These are phyloP conservation scores for Crenichthys baileyi DNA, from an alignment of 2,797 vertebrate species.

Conservation along the genomic window DNA sequence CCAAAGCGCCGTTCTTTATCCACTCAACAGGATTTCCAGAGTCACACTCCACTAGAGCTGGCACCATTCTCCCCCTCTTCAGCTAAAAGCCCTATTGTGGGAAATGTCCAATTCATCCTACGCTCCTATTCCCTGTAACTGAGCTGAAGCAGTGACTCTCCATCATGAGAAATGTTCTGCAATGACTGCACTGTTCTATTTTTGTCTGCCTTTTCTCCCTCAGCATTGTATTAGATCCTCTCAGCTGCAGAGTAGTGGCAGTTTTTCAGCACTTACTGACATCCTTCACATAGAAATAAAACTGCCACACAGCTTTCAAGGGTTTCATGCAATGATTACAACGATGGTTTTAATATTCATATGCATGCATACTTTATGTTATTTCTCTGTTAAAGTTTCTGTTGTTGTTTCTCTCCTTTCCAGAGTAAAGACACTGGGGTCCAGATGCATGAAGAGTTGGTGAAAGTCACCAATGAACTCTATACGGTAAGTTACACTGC, in stretches of 20 bases:
- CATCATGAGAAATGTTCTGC: constrained; percentile 61
- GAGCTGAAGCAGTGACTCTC: constrained; percentile 53
- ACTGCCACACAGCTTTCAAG: constrained; percentile 17
- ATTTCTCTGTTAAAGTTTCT: background rate
- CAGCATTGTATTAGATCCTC: constrained; percentile 64
- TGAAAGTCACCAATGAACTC: constrained; percentile 95
- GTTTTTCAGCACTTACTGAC: constrained; percentile 48
- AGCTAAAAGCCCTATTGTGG: constrained; percentile 49
- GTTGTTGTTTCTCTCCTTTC: constrained; percentile 42
- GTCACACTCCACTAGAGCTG: constrained; percentile 44
- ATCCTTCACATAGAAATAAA: constrained; percentile 40
- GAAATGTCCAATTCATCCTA: constrained; percentile 65
- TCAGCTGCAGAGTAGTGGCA: constrained; percentile 63
- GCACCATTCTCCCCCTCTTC: constrained; percentile 36
- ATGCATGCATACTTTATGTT: background rate
- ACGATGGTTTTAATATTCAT: background rate
- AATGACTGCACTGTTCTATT: constrained; percentile 64
- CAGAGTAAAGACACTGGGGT: constrained; percentile 96
- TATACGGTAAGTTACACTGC: constrained; percentile 88
- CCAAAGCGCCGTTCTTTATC: constrained; percentile 20
- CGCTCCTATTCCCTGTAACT: constrained; percentile 57
- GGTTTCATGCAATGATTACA: constrained; percentile 10
- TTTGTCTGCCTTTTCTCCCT: constrained; percentile 58
- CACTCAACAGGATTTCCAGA: constrained; percentile 55
- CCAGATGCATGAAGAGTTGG: constrained; percentile 94